Conservation (phyloP, 2,888 invertebrate genomes). For the Rotaria socialis region DNA sequence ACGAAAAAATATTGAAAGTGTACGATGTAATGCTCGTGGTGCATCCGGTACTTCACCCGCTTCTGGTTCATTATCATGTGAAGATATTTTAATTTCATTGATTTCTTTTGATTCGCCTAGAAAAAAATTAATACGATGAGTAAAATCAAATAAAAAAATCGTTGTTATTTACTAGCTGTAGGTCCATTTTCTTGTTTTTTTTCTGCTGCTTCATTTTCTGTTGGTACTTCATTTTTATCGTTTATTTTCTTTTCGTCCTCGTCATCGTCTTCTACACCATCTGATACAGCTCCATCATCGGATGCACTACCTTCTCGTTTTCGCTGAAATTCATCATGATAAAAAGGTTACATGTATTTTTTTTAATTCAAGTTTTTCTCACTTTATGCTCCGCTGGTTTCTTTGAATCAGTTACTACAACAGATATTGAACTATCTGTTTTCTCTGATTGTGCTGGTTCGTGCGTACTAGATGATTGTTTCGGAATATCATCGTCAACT, state of each 20-base stretch:
- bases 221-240: not conserved
- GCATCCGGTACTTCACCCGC: constrained; percentile 48
- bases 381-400: not conserved
- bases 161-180: not conserved
- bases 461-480: constrained; percentile 14
- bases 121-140: constrained; percentile 49
- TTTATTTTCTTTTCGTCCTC: constrained; percentile 46
- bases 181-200: constrained; percentile 49
- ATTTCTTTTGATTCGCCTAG: constrained; percentile 39
- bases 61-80: constrained; percentile 49
- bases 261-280: constrained; percentile 41
- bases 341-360: not conserved
- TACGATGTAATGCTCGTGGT: constrained; percentile 73
- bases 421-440: not conserved
- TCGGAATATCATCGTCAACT: constrained; percentile 47
- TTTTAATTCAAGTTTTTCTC: not conserved
- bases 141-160: constrained; percentile 50
- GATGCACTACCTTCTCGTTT: constrained; percentile 47
- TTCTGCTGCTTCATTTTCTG: not conserved
- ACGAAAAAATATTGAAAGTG: constrained; percentile 89
- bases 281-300: constrained; percentile 38
- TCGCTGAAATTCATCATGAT: constrained; percentile 44
- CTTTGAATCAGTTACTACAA: not conserved
- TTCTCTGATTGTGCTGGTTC: not conserved
- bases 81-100: constrained; percentile 47